Conservation (phyloP, 2,888 invertebrate genomes). For the Euphydryas editha region DNA sequence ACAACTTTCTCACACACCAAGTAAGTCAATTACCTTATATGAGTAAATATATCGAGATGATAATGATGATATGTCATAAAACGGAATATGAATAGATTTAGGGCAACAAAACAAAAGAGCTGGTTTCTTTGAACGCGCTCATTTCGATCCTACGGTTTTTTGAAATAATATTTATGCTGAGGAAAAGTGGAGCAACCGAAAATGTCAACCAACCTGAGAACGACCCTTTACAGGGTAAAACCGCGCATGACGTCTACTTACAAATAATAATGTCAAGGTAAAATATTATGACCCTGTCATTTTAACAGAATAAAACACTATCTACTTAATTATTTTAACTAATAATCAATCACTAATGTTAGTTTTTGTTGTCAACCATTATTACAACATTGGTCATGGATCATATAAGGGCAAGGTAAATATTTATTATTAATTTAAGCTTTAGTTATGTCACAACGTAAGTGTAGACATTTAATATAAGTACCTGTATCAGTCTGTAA, state of each 20-base stretch:
- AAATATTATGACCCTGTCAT: not conserved
- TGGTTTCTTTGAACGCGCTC: too few relatives aligned
- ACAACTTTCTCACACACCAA: too few relatives aligned
- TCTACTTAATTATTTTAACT: not conserved
- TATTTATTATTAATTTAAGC: not conserved
- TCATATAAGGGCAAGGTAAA: not conserved
- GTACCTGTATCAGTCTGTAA: too few relatives aligned
- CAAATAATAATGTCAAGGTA: not conserved
- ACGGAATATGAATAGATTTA: too few relatives aligned
- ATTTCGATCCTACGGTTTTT: too few relatives aligned
- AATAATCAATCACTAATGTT: not conserved
- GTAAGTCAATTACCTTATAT: too few relatives aligned
- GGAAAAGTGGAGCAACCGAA: too few relatives aligned
- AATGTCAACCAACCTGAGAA: not conserved
- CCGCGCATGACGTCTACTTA: not conserved
- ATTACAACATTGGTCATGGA: not conserved
- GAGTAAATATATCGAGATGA: too few relatives aligned
- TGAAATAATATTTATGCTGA: too few relatives aligned
- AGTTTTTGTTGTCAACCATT: slow-evolving; percentile 1
- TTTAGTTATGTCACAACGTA: not conserved
- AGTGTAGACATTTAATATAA: not conserved
- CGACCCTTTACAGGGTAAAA: too few relatives aligned
- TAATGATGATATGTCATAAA: too few relatives aligned
- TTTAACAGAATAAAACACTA: not conserved
- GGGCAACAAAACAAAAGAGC: too few relatives aligned